phyloP scores from a whole-genome alignment of 2,888 invertebrate species.

The Chaitophorus viminalis region DNA sequence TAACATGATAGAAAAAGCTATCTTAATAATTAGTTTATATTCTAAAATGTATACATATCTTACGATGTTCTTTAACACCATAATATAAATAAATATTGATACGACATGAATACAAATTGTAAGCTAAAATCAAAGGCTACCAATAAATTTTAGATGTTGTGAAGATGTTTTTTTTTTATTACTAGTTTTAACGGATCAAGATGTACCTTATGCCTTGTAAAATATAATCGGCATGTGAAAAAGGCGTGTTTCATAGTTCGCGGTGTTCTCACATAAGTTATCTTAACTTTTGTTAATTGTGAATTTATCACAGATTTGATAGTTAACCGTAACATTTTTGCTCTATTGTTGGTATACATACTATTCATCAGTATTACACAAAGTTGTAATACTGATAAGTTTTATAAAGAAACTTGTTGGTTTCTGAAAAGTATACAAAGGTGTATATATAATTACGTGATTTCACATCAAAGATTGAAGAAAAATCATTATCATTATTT shows the following conservation, averaged over 20 bases:
- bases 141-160: background rate
- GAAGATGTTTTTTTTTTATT: background rate
- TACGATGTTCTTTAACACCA: too few relatives aligned
- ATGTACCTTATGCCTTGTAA: background rate
- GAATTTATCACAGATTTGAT: background rate
- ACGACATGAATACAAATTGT: too few relatives aligned
- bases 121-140: too few relatives aligned
- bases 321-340: background rate
- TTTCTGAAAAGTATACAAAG: background rate
- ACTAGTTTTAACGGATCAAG: too few relatives aligned
- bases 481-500: slow-evolving; percentile 13
- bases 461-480: background rate
- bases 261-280: background rate
- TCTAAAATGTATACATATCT: too few relatives aligned
- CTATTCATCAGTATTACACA: background rate
- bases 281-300: background rate
- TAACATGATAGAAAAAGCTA: background rate
- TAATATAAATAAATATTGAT: too few relatives aligned
- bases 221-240: background rate
- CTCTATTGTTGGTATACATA: background rate
- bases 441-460: too few relatives aligned
- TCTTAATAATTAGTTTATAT: too few relatives aligned
- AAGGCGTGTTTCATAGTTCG: background rate
- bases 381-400: background rate
- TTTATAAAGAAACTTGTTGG: background rate